Percentiles rank a stretch among this genome's conserved stretches.
phyloP scores from a whole-genome alignment of 2,797 vertebrate genomes.

The Sebastes iracundus region DNA sequence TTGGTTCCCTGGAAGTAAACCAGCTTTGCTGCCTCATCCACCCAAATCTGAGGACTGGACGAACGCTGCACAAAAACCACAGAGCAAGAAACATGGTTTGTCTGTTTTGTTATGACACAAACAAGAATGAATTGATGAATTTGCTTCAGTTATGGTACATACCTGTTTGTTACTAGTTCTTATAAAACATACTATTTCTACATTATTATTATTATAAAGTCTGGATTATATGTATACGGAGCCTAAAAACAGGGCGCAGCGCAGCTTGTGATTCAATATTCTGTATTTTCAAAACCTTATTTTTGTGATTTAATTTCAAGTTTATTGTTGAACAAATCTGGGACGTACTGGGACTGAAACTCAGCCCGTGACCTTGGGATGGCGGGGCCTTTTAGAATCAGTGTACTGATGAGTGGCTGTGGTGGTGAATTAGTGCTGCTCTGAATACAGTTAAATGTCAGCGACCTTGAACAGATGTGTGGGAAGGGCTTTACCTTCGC shows the following conservation, averaged over 20 bases:
- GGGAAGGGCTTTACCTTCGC: constrained; percentile 83
- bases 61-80: constrained; percentile 54
- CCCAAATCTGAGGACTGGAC: constrained; percentile 87
- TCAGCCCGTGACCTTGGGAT: too few relatives aligned
- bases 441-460: not conserved
- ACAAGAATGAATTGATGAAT: not conserved
- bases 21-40: constrained; percentile 87
- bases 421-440: not conserved
- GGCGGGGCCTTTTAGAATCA: not conserved
- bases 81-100: not conserved
- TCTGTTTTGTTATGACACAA: not conserved
- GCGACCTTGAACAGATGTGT: not conserved
- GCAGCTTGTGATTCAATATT: not conserved
- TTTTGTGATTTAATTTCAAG: not conserved
- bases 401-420: not conserved
- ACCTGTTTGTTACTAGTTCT: not conserved
- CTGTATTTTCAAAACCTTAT: not conserved
- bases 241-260: not conserved
- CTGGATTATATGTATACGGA: not conserved
- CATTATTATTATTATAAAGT: not conserved
- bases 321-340: not conserved
- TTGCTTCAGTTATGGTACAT: not conserved
- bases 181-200: not conserved
- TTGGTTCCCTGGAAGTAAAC: constrained; percentile 93
- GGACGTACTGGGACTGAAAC: too few relatives aligned